Evolutionary conservation across 2,797 vertebrate genomes (phyloP).

Genomic region (Sebastes hubbsi): DNA sequence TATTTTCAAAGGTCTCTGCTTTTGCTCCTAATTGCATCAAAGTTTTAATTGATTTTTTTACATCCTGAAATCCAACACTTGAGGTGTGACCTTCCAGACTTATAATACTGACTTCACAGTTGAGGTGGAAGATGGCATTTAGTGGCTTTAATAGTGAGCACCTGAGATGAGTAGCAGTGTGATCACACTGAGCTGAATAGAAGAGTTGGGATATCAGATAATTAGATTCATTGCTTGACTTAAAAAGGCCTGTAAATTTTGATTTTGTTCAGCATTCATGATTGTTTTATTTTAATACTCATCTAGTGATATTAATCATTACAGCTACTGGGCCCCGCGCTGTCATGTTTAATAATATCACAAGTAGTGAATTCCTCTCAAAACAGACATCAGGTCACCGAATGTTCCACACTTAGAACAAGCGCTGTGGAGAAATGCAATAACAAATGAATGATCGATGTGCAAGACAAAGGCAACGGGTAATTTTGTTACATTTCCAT

Average conservation of each 20-base stretch:
- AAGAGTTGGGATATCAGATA: slow-evolving; percentile 24
- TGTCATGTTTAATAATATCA: slow-evolving; percentile 53
- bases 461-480: background rate
- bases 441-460: slow-evolving; percentile 26
- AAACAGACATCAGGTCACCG: slow-evolving; percentile 25
- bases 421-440: slow-evolving; percentile 2
- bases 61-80: slow-evolving; percentile 27
- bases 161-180: slow-evolving; percentile 15
- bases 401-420: slow-evolving; percentile 30
- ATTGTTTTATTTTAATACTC: slow-evolving; percentile 2
- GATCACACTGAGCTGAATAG: slow-evolving; percentile 19
- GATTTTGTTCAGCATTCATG: background rate
- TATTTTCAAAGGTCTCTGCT: slow-evolving; percentile 12
- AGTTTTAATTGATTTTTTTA: slow-evolving; percentile 35
- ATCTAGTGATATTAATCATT: slow-evolving; percentile 37
- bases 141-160: slow-evolving; percentile 16
- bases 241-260: slow-evolving; percentile 13
- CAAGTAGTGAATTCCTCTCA: slow-evolving; percentile 16
- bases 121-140: slow-evolving; percentile 23
- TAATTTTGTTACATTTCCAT: slow-evolving; percentile 16
- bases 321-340: background rate
- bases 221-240: slow-evolving; percentile 31
- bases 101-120: slow-evolving; percentile 8
- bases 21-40: slow-evolving; percentile 23
- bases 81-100: slow-evolving; percentile 3